phyloP scores from a whole-genome alignment of 2,113 vertebrate species.

The Macrotis lagotis region DNA sequence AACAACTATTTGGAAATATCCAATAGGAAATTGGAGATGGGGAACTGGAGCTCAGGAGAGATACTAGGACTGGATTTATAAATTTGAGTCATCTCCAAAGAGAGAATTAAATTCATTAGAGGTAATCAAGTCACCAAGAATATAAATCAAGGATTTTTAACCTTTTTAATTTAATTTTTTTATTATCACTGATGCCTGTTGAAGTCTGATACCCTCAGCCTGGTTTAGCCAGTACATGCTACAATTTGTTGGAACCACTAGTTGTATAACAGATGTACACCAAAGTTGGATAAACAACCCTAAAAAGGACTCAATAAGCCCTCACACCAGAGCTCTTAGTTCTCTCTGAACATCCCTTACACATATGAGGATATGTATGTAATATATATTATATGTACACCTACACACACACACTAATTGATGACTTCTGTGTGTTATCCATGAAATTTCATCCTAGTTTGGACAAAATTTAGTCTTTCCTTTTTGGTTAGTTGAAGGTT shows the following conservation, averaged over 20 bases:
- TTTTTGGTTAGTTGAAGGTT: too few species aligned
- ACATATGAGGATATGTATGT: background rate
- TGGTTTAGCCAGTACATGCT: background rate
- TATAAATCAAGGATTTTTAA: background rate
- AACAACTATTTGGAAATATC: background rate
- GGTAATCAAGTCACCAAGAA: background rate
- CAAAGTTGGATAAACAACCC: background rate
- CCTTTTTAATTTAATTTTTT: background rate
- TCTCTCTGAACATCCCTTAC: too few species aligned
- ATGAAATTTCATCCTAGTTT: background rate
- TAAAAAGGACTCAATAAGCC: background rate
- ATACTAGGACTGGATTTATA: background rate
- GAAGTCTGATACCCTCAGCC: background rate
- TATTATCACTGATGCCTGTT: background rate
- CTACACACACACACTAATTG: background rate
- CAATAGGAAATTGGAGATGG: background rate
- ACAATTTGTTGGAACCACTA: background rate
- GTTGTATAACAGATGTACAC: background rate
- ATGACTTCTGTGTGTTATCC: background rate
- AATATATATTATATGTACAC: background rate
- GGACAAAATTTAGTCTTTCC: background rate
- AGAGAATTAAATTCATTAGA: background rate
- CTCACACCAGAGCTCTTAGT: background rate
- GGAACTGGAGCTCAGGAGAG: background rate
- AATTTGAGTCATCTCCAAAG: background rate